Evolutionary conservation across 2,797 vertebrate species (phyloP).

Genomic region (Steatocranus sp.): DNA sequence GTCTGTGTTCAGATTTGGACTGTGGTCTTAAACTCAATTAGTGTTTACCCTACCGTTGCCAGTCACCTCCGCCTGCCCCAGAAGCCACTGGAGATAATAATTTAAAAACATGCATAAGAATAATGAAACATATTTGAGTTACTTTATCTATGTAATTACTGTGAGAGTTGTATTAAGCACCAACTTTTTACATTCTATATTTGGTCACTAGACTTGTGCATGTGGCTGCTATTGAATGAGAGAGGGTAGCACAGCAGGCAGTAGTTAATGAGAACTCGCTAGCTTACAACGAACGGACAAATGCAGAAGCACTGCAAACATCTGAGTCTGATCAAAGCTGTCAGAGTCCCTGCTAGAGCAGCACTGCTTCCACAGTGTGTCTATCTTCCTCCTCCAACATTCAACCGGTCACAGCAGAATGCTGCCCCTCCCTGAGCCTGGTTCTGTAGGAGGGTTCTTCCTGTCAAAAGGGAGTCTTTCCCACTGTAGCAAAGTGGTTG

Average conservation of each 20-base stretch:
- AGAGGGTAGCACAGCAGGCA: neutral
- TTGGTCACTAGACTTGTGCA: neutral
- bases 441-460: neutral
- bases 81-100: neutral
- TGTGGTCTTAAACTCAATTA: neutral
- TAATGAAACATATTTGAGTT: neutral
- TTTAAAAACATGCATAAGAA: neutral
- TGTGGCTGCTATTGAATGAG: neutral
- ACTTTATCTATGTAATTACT: neutral
- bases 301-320: neutral
- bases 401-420: rapidly evolving
- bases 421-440: neutral
- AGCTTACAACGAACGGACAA: rapidly evolving
- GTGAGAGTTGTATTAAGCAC: neutral
- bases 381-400: rapidly evolving
- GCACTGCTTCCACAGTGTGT: neutral
- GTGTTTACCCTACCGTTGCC: neutral
- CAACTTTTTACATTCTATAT: neutral
- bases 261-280: neutral
- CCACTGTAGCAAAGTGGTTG: neutral
- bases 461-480: neutral
- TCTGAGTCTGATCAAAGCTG: neutral
- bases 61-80: neutral
- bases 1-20: neutral
- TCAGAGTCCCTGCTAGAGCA: neutral